Evolutionary conservation across 2,113 vertebrate species (phyloP), one percentile per base, ranked within the genome.

Genomic region (Atrichornis clamosus): DNA sequence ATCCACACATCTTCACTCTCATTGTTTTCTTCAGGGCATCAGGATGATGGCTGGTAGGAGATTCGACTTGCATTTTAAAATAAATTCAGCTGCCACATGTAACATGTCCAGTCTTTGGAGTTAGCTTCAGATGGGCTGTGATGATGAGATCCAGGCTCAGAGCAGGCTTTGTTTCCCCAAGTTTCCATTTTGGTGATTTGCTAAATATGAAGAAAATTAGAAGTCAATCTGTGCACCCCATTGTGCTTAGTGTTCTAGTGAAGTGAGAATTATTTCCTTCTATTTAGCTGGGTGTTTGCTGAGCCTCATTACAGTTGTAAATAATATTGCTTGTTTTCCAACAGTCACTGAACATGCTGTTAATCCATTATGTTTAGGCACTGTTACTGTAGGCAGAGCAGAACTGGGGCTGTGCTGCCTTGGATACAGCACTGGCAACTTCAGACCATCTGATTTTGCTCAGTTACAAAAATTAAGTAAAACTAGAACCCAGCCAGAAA

Each of bases 291-390:
- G 64, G 72, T 91, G 24, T 89, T 95, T 94, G 64, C 50, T 21
- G 83, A 86, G 30, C 50, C 76, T 95, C 10, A 7, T 78, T 67
- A 59, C 0, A 0, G 7, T 23, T 70, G 60, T 90, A 93, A 93
- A 81, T 92, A 74, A 75, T 81, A 44, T n/a, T 67, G 63, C 35
- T 92, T 92, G 56, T 70, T 97, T 89, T n/a, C 75, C 68, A 70
- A 10, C 72, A 92, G 59, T 39, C 59, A 11, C 50, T 24, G 24
- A 88, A 70, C 4, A 7, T 70, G 42, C 83, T 81, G 83, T 55
- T 90, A 74, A 86, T 92, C 72, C 76, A 37, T 74, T 78, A 15
- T 63, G 35, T 78, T 90, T 35, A 92, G 42, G 33, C 47, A 41
- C 47, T 39, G 21, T 59, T 95, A 53, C 55, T 63, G 41, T 60